These are phyloP conservation scores for Knipowitschia caucasica DNA, from an alignment of 2,797 vertebrate species.

Conservation along the genomic window DNA sequence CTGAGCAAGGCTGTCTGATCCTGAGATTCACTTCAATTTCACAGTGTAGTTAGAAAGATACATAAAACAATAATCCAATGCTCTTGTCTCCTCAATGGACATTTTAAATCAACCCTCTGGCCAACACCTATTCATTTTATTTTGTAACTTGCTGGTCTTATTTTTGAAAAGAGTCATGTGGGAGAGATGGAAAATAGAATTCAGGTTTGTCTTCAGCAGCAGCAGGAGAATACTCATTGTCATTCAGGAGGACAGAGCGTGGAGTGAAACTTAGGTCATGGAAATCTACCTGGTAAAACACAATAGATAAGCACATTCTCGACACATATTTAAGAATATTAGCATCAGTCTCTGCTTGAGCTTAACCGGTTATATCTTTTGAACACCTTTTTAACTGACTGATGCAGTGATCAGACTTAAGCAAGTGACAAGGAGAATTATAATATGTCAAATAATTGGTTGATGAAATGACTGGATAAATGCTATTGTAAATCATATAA, in stretches of 20 bases:
- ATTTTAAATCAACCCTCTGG: not conserved
- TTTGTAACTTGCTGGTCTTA: conserved; percentile 3
- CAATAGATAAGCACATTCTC: not conserved
- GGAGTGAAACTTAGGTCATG: conserved; percentile 32
- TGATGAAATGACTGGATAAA: no score
- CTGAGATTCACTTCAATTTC: not conserved
- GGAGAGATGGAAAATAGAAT: conserved; percentile 6
- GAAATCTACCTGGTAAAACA: conserved; percentile 34
- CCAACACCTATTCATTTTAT: not conserved
- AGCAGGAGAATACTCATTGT: conserved; percentile 38
- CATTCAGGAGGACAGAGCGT: conserved; percentile 38
- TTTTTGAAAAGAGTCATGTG: conserved; percentile 13
- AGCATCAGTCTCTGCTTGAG: no score
- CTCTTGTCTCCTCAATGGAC: not conserved
- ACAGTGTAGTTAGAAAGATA: not conserved
- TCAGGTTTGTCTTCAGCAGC: conserved; percentile 17
- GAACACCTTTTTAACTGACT: no score
- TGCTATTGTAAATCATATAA: no score
- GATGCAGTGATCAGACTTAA: no score
- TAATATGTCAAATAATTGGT: no score
- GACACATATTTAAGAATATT: not conserved
- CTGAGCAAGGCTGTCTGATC: not conserved
- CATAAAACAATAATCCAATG: not conserved
- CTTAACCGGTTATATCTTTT: no score
- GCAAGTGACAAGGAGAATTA: no score